Evolutionary conservation across 2,113 vertebrate species (phyloP), one percentile per base, ranked within the genome.

Genomic region (Glaucomys volans): DNA sequence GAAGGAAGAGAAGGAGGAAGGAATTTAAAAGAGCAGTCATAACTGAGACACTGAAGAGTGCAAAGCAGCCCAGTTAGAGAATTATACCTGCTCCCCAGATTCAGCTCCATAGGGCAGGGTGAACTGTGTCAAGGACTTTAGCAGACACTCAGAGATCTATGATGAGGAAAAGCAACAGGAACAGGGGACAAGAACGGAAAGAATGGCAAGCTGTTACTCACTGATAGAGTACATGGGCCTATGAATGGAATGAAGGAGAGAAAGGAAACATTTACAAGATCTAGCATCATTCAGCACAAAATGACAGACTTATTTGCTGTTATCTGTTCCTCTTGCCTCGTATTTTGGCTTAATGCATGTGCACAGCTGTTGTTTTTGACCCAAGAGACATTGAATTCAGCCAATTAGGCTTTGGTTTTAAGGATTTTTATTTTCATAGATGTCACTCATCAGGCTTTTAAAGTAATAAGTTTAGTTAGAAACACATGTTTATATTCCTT

Each of bases 231-330:
- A 37, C 50, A 14, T 37, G 26, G 10, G 13, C 10, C 75, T 59
- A 14, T 30, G 37, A 72, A 76, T 6, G 64, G 50, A 90, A 85
- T 37, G 35, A 82, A 87, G 37, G 18, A 80, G n/a, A 90, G 47
- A 97, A 81, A 67, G 50, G 54, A 96, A 91, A 83, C 2, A 87
- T 37, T 40, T 64, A 85, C 87, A 37, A 77, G 3, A 37, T 89
- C 74, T 71, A 81, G 17, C 40, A 52, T 86, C 24, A 71, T 80
- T 94, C 89, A 86, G 83, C 16, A 22, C 40, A 88, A 88, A 86
- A 81, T 96, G 97, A 94, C 93, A 97, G 96, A 97, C 91, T 90
- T 97, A 97, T 97, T 96, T 97, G 95, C 96, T 97, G 95, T 72
- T 97, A 96, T 77, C 94, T 95, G 1, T 62, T 92, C 59, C 35